Evolutionary conservation across 1,140 invertebrate species (phyloP).

Genomic region (Drosophila setifemur): DNA sequence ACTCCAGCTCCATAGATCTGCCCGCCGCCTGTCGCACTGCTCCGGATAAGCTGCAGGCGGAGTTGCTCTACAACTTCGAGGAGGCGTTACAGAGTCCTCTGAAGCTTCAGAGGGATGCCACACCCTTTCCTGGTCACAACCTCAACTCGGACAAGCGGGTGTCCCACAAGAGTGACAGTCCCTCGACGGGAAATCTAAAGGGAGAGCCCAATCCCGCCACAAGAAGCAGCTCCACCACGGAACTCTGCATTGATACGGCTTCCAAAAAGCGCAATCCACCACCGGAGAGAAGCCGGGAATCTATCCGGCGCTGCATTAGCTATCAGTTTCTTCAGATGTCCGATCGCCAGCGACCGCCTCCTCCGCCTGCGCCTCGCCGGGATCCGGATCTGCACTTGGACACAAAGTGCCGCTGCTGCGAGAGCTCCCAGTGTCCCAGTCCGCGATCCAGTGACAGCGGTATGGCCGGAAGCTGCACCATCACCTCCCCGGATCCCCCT

Average conservation of each 20-base stretch:
- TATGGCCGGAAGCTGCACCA: slow-evolving; percentile 90
- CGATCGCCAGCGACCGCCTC: slow-evolving; percentile 8
- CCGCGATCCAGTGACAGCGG: slow-evolving; percentile 89
- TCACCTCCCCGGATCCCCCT: slow-evolving; percentile 86
- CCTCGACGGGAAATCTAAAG: slow-evolving; percentile 31
- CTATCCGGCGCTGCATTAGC: slow-evolving; percentile 83
- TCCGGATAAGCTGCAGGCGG: slow-evolving; percentile 83
- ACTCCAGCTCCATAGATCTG: slow-evolving; percentile 84
- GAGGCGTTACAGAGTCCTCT: slow-evolving; percentile 41
- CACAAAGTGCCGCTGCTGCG: slow-evolving; percentile 85
- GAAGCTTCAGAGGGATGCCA: slow-evolving; percentile 81
- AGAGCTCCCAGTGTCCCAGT: slow-evolving; percentile 85
- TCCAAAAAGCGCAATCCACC: background rate
- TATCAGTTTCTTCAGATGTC: slow-evolving; percentile 83
- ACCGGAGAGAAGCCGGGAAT: slow-evolving; percentile 24
- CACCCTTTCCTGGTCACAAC: slow-evolving; percentile 14
- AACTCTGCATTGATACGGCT: slow-evolving; percentile 63
- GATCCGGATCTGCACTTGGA: slow-evolving; percentile 39
- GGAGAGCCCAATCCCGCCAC: background rate
- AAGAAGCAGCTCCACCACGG: slow-evolving; percentile 53
- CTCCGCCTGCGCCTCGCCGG: slow-evolving; percentile 22
- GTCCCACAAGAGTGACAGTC: slow-evolving; percentile 59
- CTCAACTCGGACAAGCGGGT: slow-evolving; percentile 49
- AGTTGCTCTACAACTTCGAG: slow-evolving; percentile 83
- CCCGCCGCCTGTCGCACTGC: slow-evolving; percentile 82